Base-by-base conservation (phyloP, 1,140 invertebrate species). In the Zophobas morio region DNA sequence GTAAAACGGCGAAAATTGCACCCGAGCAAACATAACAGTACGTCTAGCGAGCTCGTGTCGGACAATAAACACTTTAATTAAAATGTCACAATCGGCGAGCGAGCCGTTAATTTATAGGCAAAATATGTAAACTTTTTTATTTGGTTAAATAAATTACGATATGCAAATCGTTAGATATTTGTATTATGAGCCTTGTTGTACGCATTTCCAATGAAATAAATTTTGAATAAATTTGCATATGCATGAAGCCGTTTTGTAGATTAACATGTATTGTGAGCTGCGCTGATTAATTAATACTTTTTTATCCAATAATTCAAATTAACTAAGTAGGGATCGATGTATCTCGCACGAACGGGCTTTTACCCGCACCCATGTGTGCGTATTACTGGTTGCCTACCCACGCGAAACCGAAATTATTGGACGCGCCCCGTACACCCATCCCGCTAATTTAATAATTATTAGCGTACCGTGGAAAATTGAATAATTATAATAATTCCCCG, bases 241-340 rank as follows among this genome's bases (percentile, higher is more conserved):
- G 51, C 49, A 78, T 75, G 63, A 75, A 70, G 51, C 42, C 37
- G 40, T 34, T 70, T 75, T 63, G 46, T 39, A 57, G 53, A 78
- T 78, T 78, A 78, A 78, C 74, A 71, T 78, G 77, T 78, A 75
- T 66, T 76, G 75, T 76, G 34, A 75, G 71, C 57, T 54, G 77
- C 57, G 70, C 53, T 78, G 77, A 78, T 78, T 78, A 78, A 75
- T 78, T 78, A 75, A 78, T 78, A 46, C 56, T 39, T 70, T 70
- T 71, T 75, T 75, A 39, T 78, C 36, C 70, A 47, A 70, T 75
- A 49, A 70, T 54, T 63, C 36, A 57, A 76, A 54, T 70, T 8
- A 42, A 20, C 6, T 66, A 42, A 66, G 60, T 66, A 63, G 36
- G 32, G 2, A 63, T 37, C 57, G 20, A 37, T 63, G 57, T 37